Conservation (phyloP, 2,797 vertebrate genomes). For the Esox lucius region DNA sequence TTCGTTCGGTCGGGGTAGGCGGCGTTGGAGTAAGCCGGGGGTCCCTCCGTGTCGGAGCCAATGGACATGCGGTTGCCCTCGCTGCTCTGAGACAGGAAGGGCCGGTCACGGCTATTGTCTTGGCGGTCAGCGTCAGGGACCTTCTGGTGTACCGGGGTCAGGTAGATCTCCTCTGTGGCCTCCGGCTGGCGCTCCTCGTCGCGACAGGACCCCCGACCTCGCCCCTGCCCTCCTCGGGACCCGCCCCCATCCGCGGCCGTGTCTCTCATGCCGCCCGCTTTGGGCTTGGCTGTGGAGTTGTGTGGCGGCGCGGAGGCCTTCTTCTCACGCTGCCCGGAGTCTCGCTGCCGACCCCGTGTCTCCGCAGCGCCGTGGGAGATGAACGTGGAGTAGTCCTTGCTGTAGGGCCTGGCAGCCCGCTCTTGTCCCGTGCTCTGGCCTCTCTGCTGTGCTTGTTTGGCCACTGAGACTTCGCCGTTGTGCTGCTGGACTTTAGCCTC, state of each 20-base stretch:
- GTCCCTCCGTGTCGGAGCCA: constrained; percentile 92
- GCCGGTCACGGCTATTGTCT: constrained; percentile 57
- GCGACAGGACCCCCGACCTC: constrained; percentile 69
- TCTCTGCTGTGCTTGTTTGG: constrained; percentile 74
- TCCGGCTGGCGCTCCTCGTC: constrained; percentile 80
- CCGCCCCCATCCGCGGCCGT: constrained; percentile 44
- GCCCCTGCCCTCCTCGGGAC: constrained; percentile 59
- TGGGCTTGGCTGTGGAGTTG: constrained; percentile 36
- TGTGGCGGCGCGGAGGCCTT: constrained; percentile 42
- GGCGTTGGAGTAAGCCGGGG: constrained; percentile 71
- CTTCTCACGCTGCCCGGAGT: constrained; percentile 45
- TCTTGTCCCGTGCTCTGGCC: constrained; percentile 32
- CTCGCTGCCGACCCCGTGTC: constrained; percentile 49
- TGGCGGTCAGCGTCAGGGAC: constrained; percentile 68
- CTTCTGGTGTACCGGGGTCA: constrained; percentile 76
- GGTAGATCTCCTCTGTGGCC: constrained; percentile 82
- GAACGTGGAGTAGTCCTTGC: constrained; percentile 61
- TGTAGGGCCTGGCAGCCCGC: constrained; percentile 37
- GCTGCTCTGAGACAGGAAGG: constrained; percentile 82
- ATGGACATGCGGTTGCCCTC: constrained; percentile 96
- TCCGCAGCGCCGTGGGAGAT: constrained; percentile 68
- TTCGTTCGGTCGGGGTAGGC: constrained; percentile 78
- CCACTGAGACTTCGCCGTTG: constrained; percentile 76
- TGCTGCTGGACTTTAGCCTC: constrained; percentile 87
- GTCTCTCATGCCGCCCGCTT: constrained; percentile 59